phyloP scores from a whole-genome alignment of 2,888 invertebrate species.

The Limnephilus auricula region DNA sequence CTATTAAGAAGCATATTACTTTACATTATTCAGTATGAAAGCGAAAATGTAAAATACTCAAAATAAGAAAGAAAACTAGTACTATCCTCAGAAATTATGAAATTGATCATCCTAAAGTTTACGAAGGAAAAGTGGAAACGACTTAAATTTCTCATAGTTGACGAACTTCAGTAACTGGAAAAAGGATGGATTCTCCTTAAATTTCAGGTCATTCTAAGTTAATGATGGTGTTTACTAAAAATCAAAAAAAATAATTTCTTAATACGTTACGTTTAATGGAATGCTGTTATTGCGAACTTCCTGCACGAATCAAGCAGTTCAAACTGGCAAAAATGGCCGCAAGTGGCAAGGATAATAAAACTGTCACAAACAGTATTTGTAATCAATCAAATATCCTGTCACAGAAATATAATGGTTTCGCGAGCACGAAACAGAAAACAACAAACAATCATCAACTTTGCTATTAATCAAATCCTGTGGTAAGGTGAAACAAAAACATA shows the following conservation, averaged over 20 bases:
- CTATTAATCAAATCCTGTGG: neutral
- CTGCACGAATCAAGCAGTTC: neutral
- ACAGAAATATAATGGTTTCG: neutral
- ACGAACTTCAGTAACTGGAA: neutral
- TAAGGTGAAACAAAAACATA: neutral
- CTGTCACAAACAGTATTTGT: neutral
- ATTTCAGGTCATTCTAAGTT: neutral
- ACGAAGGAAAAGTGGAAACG: neutral
- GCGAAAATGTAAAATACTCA: too few relatives aligned
- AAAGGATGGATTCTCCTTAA: neutral
- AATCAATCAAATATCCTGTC: constrained; percentile 2
- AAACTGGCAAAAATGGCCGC: neutral
- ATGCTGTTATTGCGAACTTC: neutral
- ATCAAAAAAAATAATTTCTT: neutral
- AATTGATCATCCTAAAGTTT: neutral
- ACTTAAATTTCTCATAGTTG: neutral
- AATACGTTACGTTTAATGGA: neutral
- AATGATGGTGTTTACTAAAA: neutral
- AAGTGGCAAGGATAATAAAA: neutral
- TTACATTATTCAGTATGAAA: too few relatives aligned
- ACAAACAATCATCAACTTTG: neutral
- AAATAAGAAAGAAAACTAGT: too few relatives aligned
- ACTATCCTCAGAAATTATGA: neutral
- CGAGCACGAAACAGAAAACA: neutral
- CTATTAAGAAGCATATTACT: too few relatives aligned